Conservation (phyloP, 2,113 vertebrate species). For the Labeo catla region DNA sequence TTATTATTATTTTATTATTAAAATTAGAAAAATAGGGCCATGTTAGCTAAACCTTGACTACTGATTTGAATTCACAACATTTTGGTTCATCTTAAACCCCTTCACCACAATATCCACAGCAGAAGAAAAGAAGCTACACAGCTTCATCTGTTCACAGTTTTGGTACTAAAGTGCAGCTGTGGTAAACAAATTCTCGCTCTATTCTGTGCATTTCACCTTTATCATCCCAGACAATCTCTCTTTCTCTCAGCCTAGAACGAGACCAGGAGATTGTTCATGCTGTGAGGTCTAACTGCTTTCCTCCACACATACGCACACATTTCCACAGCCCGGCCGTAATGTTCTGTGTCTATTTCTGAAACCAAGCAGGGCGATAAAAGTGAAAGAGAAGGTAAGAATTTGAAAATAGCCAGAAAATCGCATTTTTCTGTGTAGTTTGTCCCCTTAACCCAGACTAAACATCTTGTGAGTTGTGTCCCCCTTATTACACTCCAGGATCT, state of each 20-base stretch:
- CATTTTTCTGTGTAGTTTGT: conserved; percentile 27
- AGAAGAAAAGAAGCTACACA: background rate
- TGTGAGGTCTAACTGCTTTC: conserved; percentile 27
- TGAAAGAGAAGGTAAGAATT: conserved; percentile 35
- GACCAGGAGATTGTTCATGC: conserved; percentile 10
- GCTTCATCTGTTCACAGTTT: background rate
- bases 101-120: background rate
- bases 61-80: background rate
- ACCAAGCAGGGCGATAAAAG: conserved; percentile 11
- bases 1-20: background rate
- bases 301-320: conserved; percentile 25
- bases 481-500: conserved; percentile 37
- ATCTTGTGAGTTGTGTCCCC: conserved; percentile 29
- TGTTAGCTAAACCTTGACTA: background rate
- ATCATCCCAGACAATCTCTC: conserved; percentile 30
- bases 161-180: background rate
- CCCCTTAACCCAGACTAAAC: conserved; percentile 32
- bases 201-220: conserved; percentile 15
- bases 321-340: conserved; percentile 3
- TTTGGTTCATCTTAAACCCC: background rate
- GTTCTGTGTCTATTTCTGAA: conserved; percentile 31
- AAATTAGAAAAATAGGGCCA: background rate
- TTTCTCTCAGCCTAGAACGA: conserved; percentile 10
- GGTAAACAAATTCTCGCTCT: background rate
- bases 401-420: conserved; percentile 8